Evolutionary conservation across 2,888 invertebrate species (phyloP).

Genomic region (Conchocele bisecta): DNA sequence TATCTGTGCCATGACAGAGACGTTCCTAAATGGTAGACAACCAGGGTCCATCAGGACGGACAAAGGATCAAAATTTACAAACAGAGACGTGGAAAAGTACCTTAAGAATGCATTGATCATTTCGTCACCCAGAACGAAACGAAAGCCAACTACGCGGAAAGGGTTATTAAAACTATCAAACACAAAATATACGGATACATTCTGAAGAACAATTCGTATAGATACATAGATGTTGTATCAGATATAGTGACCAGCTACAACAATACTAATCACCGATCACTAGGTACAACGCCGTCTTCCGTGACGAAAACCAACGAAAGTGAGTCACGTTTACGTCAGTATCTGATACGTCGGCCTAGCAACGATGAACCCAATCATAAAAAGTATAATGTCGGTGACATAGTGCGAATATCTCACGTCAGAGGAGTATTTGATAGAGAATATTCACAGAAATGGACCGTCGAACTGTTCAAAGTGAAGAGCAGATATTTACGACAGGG

Average conservation of each 20-base stretch:
- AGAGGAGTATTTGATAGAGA: too few species aligned
- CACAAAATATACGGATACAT: conserved; percentile 38
- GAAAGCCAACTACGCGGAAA: conserved; percentile 2
- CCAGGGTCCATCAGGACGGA: background rate
- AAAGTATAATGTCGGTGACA: too few species aligned
- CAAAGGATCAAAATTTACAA: background rate
- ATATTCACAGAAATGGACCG: too few species aligned
- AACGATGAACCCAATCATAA: too few species aligned
- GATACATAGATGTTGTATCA: background rate
- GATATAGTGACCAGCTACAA: conserved; percentile 25
- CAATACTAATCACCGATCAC: conserved; percentile 22
- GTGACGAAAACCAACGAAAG: conserved; percentile 17
- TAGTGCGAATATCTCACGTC: too few species aligned
- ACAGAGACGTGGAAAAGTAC: background rate
- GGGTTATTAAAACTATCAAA: conserved; percentile 12
- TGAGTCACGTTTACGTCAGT: conserved; percentile 31
- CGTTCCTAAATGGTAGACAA: too few species aligned
- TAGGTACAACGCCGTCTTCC: conserved; percentile 7
- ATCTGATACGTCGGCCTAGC: conserved; percentile 13
- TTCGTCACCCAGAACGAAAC: conserved; percentile 1
- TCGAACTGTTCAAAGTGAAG: conserved; percentile 42
- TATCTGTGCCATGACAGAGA: too few species aligned
- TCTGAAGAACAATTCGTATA: conserved; percentile 10
- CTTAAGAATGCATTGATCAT: background rate
- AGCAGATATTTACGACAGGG: conserved; percentile 23